Base-by-base conservation (phyloP, 2,888 invertebrate species). In the Acrobasis consociella region DNA sequence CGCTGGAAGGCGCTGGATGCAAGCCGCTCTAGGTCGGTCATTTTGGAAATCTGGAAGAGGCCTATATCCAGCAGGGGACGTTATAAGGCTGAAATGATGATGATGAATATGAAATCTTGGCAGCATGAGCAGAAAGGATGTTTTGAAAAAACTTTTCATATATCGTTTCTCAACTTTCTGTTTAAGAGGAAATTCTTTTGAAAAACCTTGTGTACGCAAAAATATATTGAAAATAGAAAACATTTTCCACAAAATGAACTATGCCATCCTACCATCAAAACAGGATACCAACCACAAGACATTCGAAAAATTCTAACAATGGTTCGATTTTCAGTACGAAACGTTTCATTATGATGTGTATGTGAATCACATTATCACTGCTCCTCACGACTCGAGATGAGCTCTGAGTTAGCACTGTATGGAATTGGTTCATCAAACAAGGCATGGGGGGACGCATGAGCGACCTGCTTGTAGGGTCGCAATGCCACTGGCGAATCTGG, bases 311-410 rank as follows among this genome's bases (percentile, higher is more conserved):
- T 60, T 60, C 51, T 60, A 16, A 60, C 51, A 60, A 38, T 16
- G 39, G 39, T 9, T 51, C 37, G 11, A 22, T 17, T 51, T 60
- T 51, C 39, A 51, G 60, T 51, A 17, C 51, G 60, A 39, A 39
- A 15, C 60, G 11, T 11, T 0, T 62, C 67, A 72, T 73, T 73
- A 72, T 63, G 50, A 64, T n/a, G 61, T 50, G 15, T 11, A 38
- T 64, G 72, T 64, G 22, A 74, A 74, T 72, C 64, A 68, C 59
- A 71, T 69, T 72, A 75, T 39, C 70, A 60, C 37, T 63, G 58
- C 17, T 37, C 50, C 9, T 15, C 75, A 74, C 74, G 75, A 72
- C 16, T 16, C 58, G 60, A 55, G 67, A 66, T 67, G 70, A 70
- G 69, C 63, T 62, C 42, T 39, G 52, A 62, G 50, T 70, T 70